Evolutionary conservation across 2,797 vertebrate genomes (phyloP).

Genomic region (Atherinosoma microstoma): DNA sequence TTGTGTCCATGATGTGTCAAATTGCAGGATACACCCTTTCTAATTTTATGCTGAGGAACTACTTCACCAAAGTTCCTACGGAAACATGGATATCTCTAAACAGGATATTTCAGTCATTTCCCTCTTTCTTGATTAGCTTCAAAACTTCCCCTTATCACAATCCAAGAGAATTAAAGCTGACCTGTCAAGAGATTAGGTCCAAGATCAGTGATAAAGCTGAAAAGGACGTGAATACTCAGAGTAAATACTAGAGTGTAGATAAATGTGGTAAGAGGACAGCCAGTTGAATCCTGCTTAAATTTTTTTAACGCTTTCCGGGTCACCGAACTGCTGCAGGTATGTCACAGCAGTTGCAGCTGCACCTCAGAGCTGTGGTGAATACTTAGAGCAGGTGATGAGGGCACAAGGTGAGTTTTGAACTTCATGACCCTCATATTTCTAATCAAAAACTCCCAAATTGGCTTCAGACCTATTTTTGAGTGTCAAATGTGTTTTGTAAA

Average conservation of each 20-base stretch:
- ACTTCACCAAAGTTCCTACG: conserved; percentile 27
- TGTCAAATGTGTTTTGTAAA: background rate
- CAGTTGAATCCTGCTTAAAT: background rate
- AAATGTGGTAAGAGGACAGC: background rate
- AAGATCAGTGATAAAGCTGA: background rate
- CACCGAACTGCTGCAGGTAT: background rate
- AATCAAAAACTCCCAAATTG: background rate
- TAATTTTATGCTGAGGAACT: conserved; percentile 50
- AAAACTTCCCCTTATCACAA: conserved; percentile 11
- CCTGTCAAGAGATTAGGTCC: background rate
- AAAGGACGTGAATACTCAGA: background rate
- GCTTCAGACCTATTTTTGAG: background rate
- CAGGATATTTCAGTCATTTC: conserved; percentile 40
- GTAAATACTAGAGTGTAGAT: background rate
- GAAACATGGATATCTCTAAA: conserved; percentile 37
- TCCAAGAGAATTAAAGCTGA: conserved; percentile 1
- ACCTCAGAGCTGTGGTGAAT: conserved; percentile 10
- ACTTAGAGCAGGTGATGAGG: conserved; percentile 22
- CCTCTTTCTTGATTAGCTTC: conserved; percentile 40
- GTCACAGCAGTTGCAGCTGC: background rate
- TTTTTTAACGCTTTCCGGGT: background rate
- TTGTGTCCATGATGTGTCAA: conserved; percentile 60
- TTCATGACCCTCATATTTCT: conserved; percentile 9
- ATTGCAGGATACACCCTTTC: conserved; percentile 72
- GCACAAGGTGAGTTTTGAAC: conserved; percentile 16